Conservation (phyloP, 2,797 vertebrate genomes). For the Chlorospingus flavigularis region DNA sequence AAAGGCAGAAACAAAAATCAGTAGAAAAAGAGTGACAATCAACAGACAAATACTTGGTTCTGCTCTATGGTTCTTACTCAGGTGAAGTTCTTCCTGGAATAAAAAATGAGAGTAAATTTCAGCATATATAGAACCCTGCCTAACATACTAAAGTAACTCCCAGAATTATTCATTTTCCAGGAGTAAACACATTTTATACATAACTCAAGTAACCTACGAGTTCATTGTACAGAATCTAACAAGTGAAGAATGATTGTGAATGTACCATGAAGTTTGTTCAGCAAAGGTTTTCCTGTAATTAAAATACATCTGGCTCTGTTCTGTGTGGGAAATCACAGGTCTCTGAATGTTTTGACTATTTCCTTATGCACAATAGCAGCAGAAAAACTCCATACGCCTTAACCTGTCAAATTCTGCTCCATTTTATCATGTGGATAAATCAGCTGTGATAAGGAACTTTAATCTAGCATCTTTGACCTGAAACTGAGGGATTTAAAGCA, state of each 20-base stretch:
- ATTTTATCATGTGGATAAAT: not conserved
- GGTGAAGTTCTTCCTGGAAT: not conserved
- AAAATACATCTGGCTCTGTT: conserved; percentile 10
- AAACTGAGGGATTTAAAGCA: not conserved
- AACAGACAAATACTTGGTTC: not conserved
- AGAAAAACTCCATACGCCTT: not conserved
- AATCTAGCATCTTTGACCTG: not conserved
- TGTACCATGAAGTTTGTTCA: not conserved
- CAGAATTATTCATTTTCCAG: not conserved
- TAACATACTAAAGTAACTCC: not conserved
- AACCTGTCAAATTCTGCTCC: not conserved
- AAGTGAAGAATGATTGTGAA: not conserved
- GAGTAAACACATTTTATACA: not conserved
- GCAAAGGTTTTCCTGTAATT: not conserved
- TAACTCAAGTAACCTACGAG: not conserved
- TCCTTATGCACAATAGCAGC: not conserved
- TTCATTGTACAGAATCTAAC: not conserved
- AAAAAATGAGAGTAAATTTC: not conserved
- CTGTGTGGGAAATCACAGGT: not conserved
- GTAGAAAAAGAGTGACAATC: not conserved
- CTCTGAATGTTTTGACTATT: not conserved
- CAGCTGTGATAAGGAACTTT: not conserved
- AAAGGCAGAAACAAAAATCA: not conserved
- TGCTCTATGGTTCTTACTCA: not conserved
- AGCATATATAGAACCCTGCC: not conserved